Conservation (phyloP, 2,113 vertebrate genomes). For the Circaetus gallicus region DNA sequence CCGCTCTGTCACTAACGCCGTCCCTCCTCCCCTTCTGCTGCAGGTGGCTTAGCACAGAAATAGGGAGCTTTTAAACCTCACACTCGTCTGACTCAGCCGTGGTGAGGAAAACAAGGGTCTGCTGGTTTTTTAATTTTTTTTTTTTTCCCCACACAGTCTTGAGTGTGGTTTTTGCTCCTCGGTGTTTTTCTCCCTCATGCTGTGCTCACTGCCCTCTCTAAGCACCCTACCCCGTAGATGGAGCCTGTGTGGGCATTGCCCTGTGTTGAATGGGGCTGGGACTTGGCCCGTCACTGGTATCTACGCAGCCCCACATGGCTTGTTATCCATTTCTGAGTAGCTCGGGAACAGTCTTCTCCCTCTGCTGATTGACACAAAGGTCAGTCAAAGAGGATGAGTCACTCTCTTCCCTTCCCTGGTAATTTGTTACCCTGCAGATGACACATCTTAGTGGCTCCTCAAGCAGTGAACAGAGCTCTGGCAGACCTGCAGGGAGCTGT, state of each 20-base stretch:
- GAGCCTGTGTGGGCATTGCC: not conserved
- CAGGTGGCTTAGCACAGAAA: not conserved
- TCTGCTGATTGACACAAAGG: not conserved
- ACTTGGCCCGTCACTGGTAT: accelerated
- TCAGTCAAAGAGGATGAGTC: not conserved
- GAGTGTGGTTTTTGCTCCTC: too few species aligned
- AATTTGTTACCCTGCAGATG: not conserved
- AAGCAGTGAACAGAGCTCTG: not conserved
- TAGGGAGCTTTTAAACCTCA: not conserved
- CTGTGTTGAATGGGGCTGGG: accelerated
- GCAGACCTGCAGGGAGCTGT: not conserved
- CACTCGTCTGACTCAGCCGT: accelerated
- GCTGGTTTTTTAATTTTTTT: too few species aligned
- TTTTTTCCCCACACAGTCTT: accelerated
- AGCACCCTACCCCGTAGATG: accelerated
- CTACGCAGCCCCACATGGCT: accelerated
- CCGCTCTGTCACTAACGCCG: accelerated
- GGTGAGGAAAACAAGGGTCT: too few species aligned
- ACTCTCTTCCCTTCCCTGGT: not conserved
- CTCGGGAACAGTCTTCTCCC: not conserved
- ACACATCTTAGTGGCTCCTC: not conserved
- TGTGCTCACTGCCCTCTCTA: accelerated
- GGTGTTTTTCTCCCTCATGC: accelerated
- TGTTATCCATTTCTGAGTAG: accelerated
- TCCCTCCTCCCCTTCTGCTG: accelerated